Percentiles rank a stretch among this genome's conserved stretches.
Conservation (phyloP, 2,797 vertebrate genomes). For the Danio jaintianensis region DNA sequence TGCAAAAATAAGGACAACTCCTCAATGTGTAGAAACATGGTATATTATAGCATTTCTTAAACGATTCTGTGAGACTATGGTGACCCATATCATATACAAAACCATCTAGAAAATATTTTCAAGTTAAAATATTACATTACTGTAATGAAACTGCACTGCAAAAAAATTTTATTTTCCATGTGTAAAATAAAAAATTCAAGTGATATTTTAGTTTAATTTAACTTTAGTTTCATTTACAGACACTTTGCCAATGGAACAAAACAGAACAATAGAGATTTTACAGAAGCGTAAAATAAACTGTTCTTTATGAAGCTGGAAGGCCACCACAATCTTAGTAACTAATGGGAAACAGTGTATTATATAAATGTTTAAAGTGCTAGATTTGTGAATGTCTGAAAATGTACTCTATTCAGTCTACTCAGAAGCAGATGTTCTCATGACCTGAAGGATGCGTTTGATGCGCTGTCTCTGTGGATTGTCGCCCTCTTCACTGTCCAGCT, state of each 20-base stretch:
- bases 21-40: not conserved
- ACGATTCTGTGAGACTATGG: not conserved
- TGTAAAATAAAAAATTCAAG: too few relatives aligned
- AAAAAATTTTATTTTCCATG: too few relatives aligned
- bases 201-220: too few relatives aligned
- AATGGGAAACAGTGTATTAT: not conserved
- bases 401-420: not conserved
- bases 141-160: too few relatives aligned
- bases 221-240: too few relatives aligned
- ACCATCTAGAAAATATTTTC: too few relatives aligned
- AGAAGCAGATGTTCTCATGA: slow-evolving; percentile 58
- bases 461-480: slow-evolving; percentile 98
- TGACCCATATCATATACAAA: not conserved
- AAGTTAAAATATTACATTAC: too few relatives aligned
- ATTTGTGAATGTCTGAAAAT: not conserved
- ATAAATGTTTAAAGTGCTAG: not conserved
- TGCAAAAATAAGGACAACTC: not conserved
- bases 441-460: slow-evolving; percentile 98
- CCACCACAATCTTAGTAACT: not conserved
- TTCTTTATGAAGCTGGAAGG: not conserved
- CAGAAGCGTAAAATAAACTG: too few relatives aligned
- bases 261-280: too few relatives aligned
- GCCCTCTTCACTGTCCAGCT: slow-evolving; percentile 94
- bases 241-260: too few relatives aligned
- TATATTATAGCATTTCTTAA: not conserved